phyloP scores from a whole-genome alignment of 2,797 vertebrate species.

The Molothrus aeneus region DNA sequence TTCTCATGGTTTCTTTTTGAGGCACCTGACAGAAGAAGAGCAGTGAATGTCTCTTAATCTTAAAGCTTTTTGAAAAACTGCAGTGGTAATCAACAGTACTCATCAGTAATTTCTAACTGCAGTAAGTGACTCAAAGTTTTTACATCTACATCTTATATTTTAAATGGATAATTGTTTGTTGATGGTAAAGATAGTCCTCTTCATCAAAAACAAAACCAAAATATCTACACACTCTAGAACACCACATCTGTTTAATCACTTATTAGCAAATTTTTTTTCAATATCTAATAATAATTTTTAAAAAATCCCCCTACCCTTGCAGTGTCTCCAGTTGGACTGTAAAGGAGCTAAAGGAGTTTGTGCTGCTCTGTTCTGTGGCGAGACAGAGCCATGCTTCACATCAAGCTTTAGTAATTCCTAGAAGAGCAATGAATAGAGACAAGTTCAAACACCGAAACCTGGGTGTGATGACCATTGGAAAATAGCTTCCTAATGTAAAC shows the following conservation, averaged over 20 bases:
- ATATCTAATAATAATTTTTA: constrained; percentile 44
- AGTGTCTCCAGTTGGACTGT: constrained; percentile 37
- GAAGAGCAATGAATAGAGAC: constrained; percentile 17
- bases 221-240: neutral
- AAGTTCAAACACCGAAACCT: neutral
- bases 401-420: constrained; percentile 24
- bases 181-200: neutral
- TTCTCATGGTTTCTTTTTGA: constrained; percentile 70
- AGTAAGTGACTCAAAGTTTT: constrained; percentile 59
- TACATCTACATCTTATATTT: neutral
- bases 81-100: constrained; percentile 67
- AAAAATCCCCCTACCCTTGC: constrained; percentile 13
- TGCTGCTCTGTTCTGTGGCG: constrained; percentile 1
- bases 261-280: constrained; percentile 23
- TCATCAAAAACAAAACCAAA: neutral
- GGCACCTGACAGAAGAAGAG: constrained; percentile 63
- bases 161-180: constrained; percentile 6
- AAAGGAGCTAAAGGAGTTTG: constrained; percentile 55
- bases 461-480: neutral
- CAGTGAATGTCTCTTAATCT: constrained; percentile 71
- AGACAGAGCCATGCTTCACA: neutral
- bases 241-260: constrained; percentile 32
- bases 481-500: neutral
- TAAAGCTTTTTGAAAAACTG: constrained; percentile 66
- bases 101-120: constrained; percentile 63